Base-by-base conservation (phyloP, 2,797 vertebrate genomes). In the Rousettus madagascariensis region DNA sequence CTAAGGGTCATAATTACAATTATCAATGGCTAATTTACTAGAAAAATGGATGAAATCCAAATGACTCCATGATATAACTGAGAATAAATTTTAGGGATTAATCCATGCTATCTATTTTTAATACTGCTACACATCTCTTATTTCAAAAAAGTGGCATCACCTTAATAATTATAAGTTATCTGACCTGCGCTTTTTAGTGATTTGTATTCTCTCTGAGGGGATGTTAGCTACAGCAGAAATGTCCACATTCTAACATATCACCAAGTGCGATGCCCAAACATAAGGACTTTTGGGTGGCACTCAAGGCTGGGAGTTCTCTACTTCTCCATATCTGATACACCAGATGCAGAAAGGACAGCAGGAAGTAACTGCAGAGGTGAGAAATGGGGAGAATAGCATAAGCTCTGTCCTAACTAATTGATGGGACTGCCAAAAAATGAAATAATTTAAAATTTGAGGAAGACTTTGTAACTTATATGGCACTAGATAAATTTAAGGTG, bases 11-110 rank as follows among this genome's bases (percentile, higher is more conserved):
- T 79, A 95, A 94, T 95, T 96, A 85, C 51, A 36, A 94, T 86
- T 83, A 96, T 95, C 86, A 65, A 59, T 77, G 69, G 69, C 72
- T 96, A 82, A 96, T 84, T 91, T 96, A 95, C 59, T 59, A 83
- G 80, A 66, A 43, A 93, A 87, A 94, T 90, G 87, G 53, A 86
- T 66, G 43, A 71, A 92, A 90, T 90, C 72, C 77, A 93, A 95
- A 94, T 74, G 90, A 90, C 63, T 97, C 36, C 46, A 26, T 91
- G 59, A 91, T 61, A 92, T 78, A 93, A 87, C 7, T 43, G 53
- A 88, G 85, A 85, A 96, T 96, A 94, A 86, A 94, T 86, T 93
- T 90, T 74, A 93, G n/a, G 55, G 96, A 78, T 93, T 87, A 86
- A 91, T 91, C 53, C 43, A 90, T 74, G 28, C 19, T 74, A 41